Base-by-base conservation (phyloP, 1,140 invertebrate genomes). In the Lepidotrigona ventralis region DNA sequence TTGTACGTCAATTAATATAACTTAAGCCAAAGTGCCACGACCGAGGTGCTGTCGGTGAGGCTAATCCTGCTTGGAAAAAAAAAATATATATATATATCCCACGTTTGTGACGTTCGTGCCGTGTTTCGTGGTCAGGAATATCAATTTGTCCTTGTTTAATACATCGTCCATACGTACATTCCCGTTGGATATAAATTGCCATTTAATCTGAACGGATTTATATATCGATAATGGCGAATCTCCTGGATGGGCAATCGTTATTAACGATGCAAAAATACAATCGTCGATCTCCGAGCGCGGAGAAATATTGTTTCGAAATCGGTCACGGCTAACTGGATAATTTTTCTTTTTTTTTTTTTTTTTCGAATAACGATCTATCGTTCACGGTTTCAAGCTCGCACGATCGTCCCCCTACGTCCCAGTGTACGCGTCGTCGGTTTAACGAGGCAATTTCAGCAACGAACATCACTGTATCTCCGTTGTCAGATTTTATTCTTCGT, bases 1-100 rank as follows among this genome's bases (percentile, higher is more conserved):
- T 33, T 78, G 51, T 78, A 54, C 26, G 23, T 53, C 75, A 68
- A 78, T 78, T 78, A 78, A 78, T 78, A 66, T n/a, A 29, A 66
- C 63, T 39, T 54, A 54, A 78, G 21, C 63, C 63, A 1, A 66
- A 78, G 51, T 23, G 53, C 39, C 46, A 17, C n/a, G 23, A 21
- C 75, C 39, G 39, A 46, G 46, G 17, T 5, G 15, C 51, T 54
- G 75, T 78, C 51, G 21, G 11, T 54, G 60, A 53, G 29, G 60
- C 53, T 77, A 78, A 78, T 78, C 63, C 75, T 54, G 29, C 75
- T 78, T 53, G 26, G 29, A 68, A 54, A 77, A 29, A 39, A 68
- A 53, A 77, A 29, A 39, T n/a, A 26, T 21, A 26, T n/a, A 26
- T 5, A 17, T 23, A 23, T 1, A 39, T 17, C 11, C 15, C 2